These are phyloP conservation scores for Glaucopsyche alexis DNA, from an alignment of 2,888 invertebrate species.

Conservation along the genomic window DNA sequence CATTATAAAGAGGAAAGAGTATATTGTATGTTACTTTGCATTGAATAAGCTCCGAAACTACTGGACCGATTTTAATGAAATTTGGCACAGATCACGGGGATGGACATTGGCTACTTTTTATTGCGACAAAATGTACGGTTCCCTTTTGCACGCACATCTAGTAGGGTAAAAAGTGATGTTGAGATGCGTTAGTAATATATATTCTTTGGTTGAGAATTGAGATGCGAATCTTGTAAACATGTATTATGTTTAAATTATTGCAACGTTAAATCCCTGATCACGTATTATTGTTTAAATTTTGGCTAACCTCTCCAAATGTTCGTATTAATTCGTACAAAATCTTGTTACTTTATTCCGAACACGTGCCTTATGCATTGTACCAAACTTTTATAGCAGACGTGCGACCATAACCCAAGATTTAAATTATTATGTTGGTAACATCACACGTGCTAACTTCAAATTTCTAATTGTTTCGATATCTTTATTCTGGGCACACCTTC, in stretches of 20 bases:
- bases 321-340: conserved; percentile 16
- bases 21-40: too few relatives aligned
- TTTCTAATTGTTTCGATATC: conserved; percentile 2
- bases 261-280: conserved; percentile 11
- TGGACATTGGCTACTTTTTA: too few relatives aligned
- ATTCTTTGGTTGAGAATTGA: too few relatives aligned
- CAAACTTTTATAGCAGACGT: conserved; percentile 8
- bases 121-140: too few relatives aligned
- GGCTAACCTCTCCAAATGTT: conserved; percentile 27
- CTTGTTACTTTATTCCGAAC: conserved; percentile 19
- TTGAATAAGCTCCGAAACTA: too few relatives aligned
- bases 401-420: conserved; percentile 12
- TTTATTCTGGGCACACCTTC: neutral
- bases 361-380: conserved; percentile 17
- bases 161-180: neutral
- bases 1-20: too few relatives aligned
- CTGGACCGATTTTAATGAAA: too few relatives aligned
- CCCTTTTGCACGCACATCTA: too few relatives aligned
- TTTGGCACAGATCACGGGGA: too few relatives aligned
- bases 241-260: neutral
- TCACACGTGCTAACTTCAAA: conserved; percentile 3
- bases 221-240: neutral
- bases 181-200: too few relatives aligned
- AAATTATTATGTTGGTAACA: conserved; percentile 23
- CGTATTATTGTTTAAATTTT: conserved; percentile 26